Evolutionary conservation across 1,140 invertebrate genomes (phyloP).

Genomic region (Micrasema minimum): DNA sequence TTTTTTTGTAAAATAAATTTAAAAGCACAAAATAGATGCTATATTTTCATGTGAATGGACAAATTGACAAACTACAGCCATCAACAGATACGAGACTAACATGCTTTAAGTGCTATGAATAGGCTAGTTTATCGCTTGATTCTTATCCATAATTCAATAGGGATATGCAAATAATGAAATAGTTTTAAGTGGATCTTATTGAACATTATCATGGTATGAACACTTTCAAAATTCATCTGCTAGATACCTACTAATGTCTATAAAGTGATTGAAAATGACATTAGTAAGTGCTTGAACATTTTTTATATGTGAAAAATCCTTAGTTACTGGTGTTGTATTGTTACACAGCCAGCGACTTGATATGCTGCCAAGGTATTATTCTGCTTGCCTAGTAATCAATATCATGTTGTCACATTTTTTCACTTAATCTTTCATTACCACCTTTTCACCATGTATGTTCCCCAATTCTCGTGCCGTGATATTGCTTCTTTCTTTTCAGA

Average conservation of each 20-base stretch:
- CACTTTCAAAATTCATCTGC: no score
- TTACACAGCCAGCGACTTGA: constrained; percentile 65
- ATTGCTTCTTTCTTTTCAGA: no score
- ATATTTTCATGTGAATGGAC: constrained; percentile 10
- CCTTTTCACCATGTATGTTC: constrained; percentile 47
- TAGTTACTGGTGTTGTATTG: constrained; percentile 54
- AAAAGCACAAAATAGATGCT: constrained; percentile 14
- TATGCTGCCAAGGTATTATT: constrained; percentile 67
- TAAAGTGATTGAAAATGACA: no score
- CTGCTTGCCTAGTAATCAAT: constrained; percentile 50
- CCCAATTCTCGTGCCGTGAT: neutral
- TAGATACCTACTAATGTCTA: no score
- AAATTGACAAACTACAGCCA: neutral
- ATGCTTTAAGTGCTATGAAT: no score
- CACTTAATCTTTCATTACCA: constrained; percentile 2
- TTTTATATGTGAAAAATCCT: constrained; percentile 1
- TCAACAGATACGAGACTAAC: no score
- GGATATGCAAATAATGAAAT: no score
- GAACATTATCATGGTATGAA: no score
- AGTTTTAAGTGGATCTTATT: no score
- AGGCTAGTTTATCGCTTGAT: no score
- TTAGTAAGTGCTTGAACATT: no score
- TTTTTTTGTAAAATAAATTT: constrained; percentile 19
- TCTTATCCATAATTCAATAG: no score
- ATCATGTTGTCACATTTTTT: constrained; percentile 47